Evolutionary conservation across 2,113 vertebrate species (phyloP).

Genomic region (Pygathrix nemaeus): DNA sequence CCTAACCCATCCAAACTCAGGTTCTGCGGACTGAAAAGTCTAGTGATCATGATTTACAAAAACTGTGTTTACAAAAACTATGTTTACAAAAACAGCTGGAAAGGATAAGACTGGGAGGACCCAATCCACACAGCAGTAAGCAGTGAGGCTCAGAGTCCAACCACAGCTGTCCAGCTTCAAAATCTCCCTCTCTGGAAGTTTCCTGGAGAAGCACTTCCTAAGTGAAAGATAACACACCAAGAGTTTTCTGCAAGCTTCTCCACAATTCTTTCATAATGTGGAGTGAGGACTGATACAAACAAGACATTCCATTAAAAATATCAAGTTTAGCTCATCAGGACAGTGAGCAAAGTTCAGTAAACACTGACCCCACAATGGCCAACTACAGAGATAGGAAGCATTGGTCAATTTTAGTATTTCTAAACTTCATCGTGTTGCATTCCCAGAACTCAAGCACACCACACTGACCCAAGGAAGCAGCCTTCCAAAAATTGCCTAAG

Average conservation of each 20-base stretch:
- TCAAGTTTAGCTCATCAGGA: neutral
- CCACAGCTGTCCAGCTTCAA: neutral
- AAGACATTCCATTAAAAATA: neutral
- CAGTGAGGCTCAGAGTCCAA: neutral
- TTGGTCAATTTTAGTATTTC: neutral
- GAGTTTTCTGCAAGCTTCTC: neutral
- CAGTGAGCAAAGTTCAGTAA: neutral
- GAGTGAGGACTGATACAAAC: neutral
- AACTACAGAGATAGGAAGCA: neutral
- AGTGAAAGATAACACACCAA: neutral
- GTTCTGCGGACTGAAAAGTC: neutral
- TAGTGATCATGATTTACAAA: neutral
- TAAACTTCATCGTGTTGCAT: neutral
- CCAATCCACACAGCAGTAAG: neutral
- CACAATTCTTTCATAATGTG: neutral
- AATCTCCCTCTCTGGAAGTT: neutral
- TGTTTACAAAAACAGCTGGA: neutral
- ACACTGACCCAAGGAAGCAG: fast-evolving
- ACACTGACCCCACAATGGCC: neutral
- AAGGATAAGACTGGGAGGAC: neutral
- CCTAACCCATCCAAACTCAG: neutral
- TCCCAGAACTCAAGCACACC: neutral
- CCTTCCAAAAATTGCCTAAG: neutral
- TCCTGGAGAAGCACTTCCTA: neutral
- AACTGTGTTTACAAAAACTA: neutral